Base-by-base conservation (phyloP, 1,140 invertebrate genomes). In the Rhagoletis pomonella region DNA sequence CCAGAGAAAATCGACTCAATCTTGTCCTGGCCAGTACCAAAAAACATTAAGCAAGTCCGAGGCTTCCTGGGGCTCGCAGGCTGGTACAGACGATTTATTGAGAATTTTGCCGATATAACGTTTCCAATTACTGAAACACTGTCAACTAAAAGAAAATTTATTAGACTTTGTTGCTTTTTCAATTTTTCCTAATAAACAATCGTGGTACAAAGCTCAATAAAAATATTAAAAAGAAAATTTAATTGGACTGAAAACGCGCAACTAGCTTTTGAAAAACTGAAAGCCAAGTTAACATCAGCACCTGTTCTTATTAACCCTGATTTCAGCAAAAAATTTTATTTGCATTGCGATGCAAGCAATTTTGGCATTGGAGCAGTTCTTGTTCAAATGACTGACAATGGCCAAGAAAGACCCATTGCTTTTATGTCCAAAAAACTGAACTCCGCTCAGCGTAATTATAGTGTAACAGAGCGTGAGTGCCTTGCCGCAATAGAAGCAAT, bases 401-500 rank as follows among this genome's bases (percentile, higher is more conserved):
- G 87, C 0, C 17, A 86, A 3, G 89, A 92, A 47, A 59, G 19
- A 29, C 29, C 29, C 29, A 29, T 29, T 29, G 29, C 29, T 29
- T 29, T 29, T 29, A 29, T 29, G 29, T 29, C 29, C 29, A 29
- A 29, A 29, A 29, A 29, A 29, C 29, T 29, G 29, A 29, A 29
- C 29, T 29, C 29, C 29, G 29, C 29, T 29, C 29, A 29, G 29
- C 29, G 29, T 29, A 29, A 29, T 29, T 29, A 29, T 29, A 29
- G 29, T 29, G 29, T n/a, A n/a, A n/a, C n/a, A n/a, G n/a, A n/a
- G n/a, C n/a, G n/a, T n/a, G 94, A 94, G 91, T 90, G 91, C 42
- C 88, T 94, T 39, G 93, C 93, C 9, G 89, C 94, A 17, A 84
- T 94, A 0, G 90, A 90, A 87, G 93, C 92, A 4, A 89, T 94